Evolutionary conservation across 1,140 invertebrate species (phyloP).

Genomic region (Microplitis mediator): DNA sequence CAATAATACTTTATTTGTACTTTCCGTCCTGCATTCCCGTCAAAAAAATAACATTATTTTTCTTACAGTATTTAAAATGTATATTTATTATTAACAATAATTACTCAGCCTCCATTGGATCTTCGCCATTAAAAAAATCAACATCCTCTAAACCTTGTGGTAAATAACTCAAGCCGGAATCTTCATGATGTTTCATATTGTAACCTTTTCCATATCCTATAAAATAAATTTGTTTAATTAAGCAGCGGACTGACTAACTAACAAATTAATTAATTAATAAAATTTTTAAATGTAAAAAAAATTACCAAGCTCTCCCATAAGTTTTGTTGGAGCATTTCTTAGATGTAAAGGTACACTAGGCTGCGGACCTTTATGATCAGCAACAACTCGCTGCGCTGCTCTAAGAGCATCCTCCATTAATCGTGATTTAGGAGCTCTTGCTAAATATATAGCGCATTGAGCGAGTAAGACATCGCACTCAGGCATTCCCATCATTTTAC

Average conservation of each 20-base stretch:
- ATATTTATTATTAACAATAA: neutral
- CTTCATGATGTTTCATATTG: conserved; percentile 64
- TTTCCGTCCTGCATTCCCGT: no score
- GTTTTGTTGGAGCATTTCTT: conserved; percentile 78
- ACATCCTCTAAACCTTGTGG: conserved; percentile 71
- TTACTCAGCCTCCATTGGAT: conserved; percentile 2
- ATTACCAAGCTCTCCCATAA: conserved; percentile 78
- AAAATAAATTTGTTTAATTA: conserved; percentile 40
- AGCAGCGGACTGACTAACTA: neutral
- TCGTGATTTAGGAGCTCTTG: conserved; percentile 76
- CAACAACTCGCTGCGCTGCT: conserved; percentile 65
- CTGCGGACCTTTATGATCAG: conserved; percentile 70
- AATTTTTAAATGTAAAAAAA: neutral
- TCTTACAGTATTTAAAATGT: no score
- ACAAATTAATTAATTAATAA: neutral
- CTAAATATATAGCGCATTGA: conserved; percentile 77
- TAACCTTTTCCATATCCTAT: conserved; percentile 71
- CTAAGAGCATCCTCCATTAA: conserved; percentile 73
- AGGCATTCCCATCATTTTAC: conserved; percentile 82
- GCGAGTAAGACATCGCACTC: conserved; percentile 80
- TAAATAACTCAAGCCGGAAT: conserved; percentile 69
- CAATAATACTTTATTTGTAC: no score
- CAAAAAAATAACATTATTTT: no score
- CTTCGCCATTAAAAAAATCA: conserved; percentile 64
- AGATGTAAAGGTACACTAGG: conserved; percentile 78